Conservation (phyloP, 2,113 vertebrate genomes). For the Callipepla squamata region DNA sequence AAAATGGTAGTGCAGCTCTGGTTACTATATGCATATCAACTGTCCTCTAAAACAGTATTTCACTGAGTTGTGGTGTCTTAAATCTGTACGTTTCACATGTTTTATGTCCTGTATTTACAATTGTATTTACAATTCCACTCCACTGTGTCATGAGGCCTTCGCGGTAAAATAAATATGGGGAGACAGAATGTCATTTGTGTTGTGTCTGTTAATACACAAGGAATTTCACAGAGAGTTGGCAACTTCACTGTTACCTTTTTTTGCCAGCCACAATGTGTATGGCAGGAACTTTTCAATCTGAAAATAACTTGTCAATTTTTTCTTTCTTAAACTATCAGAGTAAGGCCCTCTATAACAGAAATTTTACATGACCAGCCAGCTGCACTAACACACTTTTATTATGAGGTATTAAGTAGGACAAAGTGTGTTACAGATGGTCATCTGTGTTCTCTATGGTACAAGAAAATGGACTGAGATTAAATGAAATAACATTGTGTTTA, state of each 20-base stretch:
- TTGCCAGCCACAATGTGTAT: background rate
- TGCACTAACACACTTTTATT: background rate
- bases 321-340: background rate
- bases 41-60: background rate
- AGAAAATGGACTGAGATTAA: background rate
- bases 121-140: background rate
- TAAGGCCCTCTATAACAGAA: background rate
- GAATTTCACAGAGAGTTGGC: background rate
- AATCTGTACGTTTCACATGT: background rate
- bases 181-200: background rate
- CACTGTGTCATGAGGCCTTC: background rate
- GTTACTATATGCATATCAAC: rapidly evolving
- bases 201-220: background rate
- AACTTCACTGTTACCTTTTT: background rate
- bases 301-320: background rate
- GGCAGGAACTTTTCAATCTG: background rate
- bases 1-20: background rate
- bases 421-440: background rate
- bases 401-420: background rate
- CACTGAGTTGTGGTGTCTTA: background rate
- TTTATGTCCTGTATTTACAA: background rate
- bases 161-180: background rate
- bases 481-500: background rate
- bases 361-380: background rate
- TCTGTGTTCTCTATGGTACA: background rate